These are phyloP conservation scores for Thunnus maccoyii DNA, from an alignment of 2,113 vertebrate species.

Conservation along the genomic window DNA sequence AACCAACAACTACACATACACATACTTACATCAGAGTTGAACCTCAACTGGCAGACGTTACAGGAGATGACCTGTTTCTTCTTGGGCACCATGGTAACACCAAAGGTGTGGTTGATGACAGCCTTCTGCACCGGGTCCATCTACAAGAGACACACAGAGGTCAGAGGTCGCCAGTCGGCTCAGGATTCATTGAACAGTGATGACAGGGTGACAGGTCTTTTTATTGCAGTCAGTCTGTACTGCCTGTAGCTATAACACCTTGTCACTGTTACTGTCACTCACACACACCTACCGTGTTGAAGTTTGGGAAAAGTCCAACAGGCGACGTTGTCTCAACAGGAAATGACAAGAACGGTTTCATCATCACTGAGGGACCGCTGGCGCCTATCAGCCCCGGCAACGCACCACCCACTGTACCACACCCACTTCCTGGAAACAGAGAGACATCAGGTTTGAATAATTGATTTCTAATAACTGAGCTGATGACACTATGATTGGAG, in stretches of 20 bases:
- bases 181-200: not conserved
- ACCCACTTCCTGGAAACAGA: constrained; percentile 83
- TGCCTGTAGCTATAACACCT: constrained; percentile 15
- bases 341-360: constrained; percentile 95
- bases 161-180: constrained; percentile 45
- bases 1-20: not conserved
- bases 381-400: constrained; percentile 88
- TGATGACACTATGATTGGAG: not conserved
- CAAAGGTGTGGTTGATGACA: constrained; percentile 99
- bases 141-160: constrained; percentile 78
- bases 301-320: constrained; percentile 96
- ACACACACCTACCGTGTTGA: constrained; percentile 89
- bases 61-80: constrained; percentile 97
- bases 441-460: not conserved
- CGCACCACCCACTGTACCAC: constrained; percentile 51
- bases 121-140: constrained; percentile 99
- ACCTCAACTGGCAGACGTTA: constrained; percentile 96
- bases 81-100: constrained; percentile 93
- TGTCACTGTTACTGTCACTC: constrained; percentile 25
- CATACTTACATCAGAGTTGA: constrained; percentile 96
- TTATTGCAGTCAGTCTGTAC: not conserved
- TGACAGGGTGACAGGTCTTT: constrained; percentile 26
- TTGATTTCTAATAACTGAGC: constrained; percentile 1
- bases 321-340: constrained; percentile 91
- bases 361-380: constrained; percentile 89